Evolutionary conservation across 2,113 vertebrate species (phyloP), one percentile per base, ranked within the genome.

Genomic region (Crotalus tigris): DNA sequence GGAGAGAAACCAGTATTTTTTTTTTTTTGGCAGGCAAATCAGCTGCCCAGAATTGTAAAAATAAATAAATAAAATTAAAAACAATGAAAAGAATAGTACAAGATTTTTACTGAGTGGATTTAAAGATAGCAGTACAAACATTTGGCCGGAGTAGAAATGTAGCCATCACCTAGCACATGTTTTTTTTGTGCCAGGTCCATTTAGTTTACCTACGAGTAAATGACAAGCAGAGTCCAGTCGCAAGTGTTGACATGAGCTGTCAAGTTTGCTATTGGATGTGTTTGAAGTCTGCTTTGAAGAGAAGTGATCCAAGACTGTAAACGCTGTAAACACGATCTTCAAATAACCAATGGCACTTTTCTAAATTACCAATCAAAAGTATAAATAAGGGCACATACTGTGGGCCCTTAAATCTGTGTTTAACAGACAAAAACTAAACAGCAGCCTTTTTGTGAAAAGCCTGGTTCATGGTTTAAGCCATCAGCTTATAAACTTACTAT

Each of bases 241-340:
- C 96, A 19, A 92, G 96, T 96, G 97, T 88, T 93, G 96, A 97
- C 95, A 61, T 1, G 93, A 95, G 86, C 91, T 92, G 94, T 95
- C 94, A 94, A 58, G 91, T 92, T 94, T 93, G 93, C 92, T 59
- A 69, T 92, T 94, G 94, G 86, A 94, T 92, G n/a, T 90, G 93
- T 94, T 90, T 92, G 94, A 97, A 94, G 94, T 88, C 93, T 95
- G 90, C 94, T 97, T 97, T 96, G 96, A 96, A 96, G 92, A 95
- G 92, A 97, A 93, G 92, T 87, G 94, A 97, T 96, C 96, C 90
- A 49, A 92, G 96, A 95, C 81, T n/a, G 96, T 94, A 96, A 95
- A 94, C 94, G 94, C 94, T 96, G 95, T 95, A 97, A 96, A 97
- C 96, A 96, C 3, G 0, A 92, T 95, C 90, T 94, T 94, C 93